Conservation (phyloP, 2,113 vertebrate species). For the Tenebrosternarchus preto region DNA sequence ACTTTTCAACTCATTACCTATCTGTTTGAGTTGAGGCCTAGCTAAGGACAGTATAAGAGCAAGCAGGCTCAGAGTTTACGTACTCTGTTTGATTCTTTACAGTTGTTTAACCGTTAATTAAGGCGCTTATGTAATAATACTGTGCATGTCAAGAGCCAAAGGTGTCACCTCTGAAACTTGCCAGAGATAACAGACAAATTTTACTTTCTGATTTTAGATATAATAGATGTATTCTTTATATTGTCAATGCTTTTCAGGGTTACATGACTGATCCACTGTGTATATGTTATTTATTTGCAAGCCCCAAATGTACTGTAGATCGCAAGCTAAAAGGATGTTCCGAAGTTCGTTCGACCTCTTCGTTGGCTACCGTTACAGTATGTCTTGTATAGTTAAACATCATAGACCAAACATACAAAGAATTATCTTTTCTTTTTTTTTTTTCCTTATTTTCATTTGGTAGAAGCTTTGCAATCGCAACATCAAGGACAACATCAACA, state of each 20-base stretch:
- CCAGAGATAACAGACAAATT: conserved; percentile 51
- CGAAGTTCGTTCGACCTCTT: conserved; percentile 74
- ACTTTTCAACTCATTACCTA: conserved; percentile 56
- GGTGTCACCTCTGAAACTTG: conserved; percentile 48
- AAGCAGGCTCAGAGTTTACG: conserved; percentile 68
- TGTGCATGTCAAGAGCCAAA: conserved; percentile 50
- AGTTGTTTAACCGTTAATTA: conserved; percentile 73
- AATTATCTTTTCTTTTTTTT: conserved; percentile 45
- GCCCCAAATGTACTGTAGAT: conserved; percentile 68
- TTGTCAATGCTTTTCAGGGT: conserved; percentile 66
- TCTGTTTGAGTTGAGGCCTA: conserved; percentile 48
- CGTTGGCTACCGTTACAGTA: conserved; percentile 62
- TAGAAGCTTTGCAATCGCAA: conserved; percentile 75
- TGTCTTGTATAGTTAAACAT: conserved; percentile 62
- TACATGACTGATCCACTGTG: conserved; percentile 65
- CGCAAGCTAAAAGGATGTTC: conserved; percentile 63
- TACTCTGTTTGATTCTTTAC: conserved; percentile 68
- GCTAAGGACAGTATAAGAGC: conserved; percentile 60
- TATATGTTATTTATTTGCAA: conserved; percentile 69
- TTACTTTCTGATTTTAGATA: conserved; percentile 53
- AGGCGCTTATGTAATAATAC: conserved; percentile 69
- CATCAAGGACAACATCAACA: conserved; percentile 69
- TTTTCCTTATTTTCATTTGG: conserved; percentile 69
- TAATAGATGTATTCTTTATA: conserved; percentile 60
- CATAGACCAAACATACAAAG: conserved; percentile 60